phyloP scores from a whole-genome alignment of 92 coral and sea anemone genomes.

The Parazoanthus swiftii region DNA sequence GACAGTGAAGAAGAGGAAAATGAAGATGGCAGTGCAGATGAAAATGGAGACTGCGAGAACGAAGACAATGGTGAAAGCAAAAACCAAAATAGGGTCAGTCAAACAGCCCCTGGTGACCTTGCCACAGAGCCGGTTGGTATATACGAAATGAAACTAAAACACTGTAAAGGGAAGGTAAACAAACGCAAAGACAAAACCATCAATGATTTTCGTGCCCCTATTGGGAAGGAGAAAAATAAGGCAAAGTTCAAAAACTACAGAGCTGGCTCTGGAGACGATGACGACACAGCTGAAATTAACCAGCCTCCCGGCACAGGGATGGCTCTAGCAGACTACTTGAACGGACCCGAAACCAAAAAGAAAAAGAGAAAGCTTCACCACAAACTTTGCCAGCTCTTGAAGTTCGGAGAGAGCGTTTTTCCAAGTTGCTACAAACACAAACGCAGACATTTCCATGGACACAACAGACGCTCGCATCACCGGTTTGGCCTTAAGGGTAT shows the following conservation, averaged over 20 bases:
- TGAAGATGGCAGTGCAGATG: slow-evolving; percentile 35
- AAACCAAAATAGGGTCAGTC: not conserved
- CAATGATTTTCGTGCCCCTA: slow-evolving; percentile 6
- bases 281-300: slow-evolving; percentile 21
- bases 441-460: slow-evolving; percentile 15
- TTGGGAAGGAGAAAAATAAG: slow-evolving; percentile 40
- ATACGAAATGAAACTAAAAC: slow-evolving; percentile 25
- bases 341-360: slow-evolving; percentile 6
- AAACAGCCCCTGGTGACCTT: not conserved
- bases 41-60: slow-evolving; percentile 23
- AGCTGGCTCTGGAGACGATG: slow-evolving; percentile 15
- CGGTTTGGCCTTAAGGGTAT: not conserved
- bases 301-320: slow-evolving; percentile 27
- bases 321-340: slow-evolving; percentile 30
- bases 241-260: slow-evolving; percentile 27
- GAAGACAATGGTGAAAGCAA: not conserved
- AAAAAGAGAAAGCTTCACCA: not conserved
- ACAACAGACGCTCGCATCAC: not conserved
- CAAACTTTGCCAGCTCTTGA: slow-evolving; percentile 29
- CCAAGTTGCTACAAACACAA: slow-evolving; percentile 23
- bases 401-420: slow-evolving; percentile 10
- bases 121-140: slow-evolving; percentile 10
- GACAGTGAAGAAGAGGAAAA: not conserved
- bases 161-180: slow-evolving; percentile 25
- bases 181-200: not conserved